Percentiles rank a stretch among this genome's conserved stretches.
Evolutionary conservation across 30 jellyfish, hydroid and myxozoan genomes (phyloP).

Genomic region (Aurelia sp.): DNA sequence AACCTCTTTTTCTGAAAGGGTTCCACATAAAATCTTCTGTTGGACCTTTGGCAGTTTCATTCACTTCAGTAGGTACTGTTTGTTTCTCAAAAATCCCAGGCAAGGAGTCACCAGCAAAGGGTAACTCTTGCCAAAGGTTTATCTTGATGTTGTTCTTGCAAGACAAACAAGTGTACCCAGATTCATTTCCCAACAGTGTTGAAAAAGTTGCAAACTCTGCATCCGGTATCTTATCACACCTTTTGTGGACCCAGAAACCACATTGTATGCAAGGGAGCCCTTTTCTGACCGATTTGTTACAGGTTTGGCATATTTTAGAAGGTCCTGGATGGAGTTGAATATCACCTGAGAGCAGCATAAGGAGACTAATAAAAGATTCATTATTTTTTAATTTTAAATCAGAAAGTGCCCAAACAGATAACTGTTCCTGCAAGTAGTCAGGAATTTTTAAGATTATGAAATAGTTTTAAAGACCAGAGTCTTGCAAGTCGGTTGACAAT

Average conservation of each 20-base stretch:
- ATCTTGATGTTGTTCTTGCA: too few relatives aligned
- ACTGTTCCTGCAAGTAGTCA: constrained; percentile 18
- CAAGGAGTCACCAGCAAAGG: not conserved
- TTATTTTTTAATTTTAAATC: constrained; percentile 12
- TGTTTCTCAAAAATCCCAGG: too few relatives aligned
- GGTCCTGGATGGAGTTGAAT: constrained; percentile 11
- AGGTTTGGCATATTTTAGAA: constrained; percentile 1
- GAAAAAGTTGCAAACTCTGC: constrained; percentile 44
- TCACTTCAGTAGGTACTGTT: too few relatives aligned
- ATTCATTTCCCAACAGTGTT: constrained; percentile 30
- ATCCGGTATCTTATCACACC: constrained; percentile 38
- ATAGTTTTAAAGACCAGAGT: too few relatives aligned
- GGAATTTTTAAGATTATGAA: too few relatives aligned
- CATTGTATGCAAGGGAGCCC: constrained; percentile 30
- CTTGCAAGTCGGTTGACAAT: too few relatives aligned
- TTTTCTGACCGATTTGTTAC: constrained; percentile 11
- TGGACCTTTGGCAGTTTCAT: too few relatives aligned
- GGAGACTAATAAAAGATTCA: constrained; percentile 26
- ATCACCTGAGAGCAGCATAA: constrained; percentile 11
- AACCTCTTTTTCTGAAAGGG: too few relatives aligned
- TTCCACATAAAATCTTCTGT: too few relatives aligned
- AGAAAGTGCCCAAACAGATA: constrained; percentile 15
- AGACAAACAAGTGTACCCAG: constrained; percentile 39
- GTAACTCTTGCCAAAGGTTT: too few relatives aligned
- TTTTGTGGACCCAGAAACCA: constrained; percentile 36